Base-by-base conservation (phyloP, 1,140 invertebrate species). In the Achroia grisella region DNA sequence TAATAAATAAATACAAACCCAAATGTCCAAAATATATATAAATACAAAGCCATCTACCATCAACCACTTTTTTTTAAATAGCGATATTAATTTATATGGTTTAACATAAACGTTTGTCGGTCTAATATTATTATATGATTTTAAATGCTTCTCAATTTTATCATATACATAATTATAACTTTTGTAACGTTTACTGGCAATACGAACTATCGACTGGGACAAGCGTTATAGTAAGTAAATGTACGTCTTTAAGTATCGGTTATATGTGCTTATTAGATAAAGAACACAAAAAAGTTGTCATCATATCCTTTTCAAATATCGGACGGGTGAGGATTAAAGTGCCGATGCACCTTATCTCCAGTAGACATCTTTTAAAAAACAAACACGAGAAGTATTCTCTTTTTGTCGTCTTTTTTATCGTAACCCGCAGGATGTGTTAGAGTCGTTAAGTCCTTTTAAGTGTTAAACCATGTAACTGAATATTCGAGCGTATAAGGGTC, bases 381-480 rank as follows among this genome's bases (percentile, higher is more conserved):
- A 84, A 81, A 81, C 77, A 80, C 62, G 67, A 75, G 56, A 61
- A 61, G 63, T 78, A 73, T 76, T 68, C 66, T 69, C 67, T 78
- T 81, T 79, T 80, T 80, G 68, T 75, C 60, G 52, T 68, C 52
- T 67, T 82, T 78, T 84, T 81, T 78, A 74, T 76, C 75, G 75
- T 79, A 83, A 76, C 73, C 74, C 80, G 77, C 77, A 84, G 80
- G 80, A 84, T 84, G 74, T 80, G 80, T 80, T 84, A 74, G 67
- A 77, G 72, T 80, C 80, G 80, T 84, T 84, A 84, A 81, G 80
- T 72, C 76, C 75, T 84, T 84, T 81, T 84, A 84, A 84, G 80
- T 84, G 80, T 84, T 84, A 84, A 84, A 84, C 76, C 80, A 73
- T 84, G 80, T 84, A 84, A 81, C 80, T 75, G 72, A 81, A 84